phyloP scores from a whole-genome alignment of 2,113 vertebrate species.

The Sinocyclocheilus anshuiensis region DNA sequence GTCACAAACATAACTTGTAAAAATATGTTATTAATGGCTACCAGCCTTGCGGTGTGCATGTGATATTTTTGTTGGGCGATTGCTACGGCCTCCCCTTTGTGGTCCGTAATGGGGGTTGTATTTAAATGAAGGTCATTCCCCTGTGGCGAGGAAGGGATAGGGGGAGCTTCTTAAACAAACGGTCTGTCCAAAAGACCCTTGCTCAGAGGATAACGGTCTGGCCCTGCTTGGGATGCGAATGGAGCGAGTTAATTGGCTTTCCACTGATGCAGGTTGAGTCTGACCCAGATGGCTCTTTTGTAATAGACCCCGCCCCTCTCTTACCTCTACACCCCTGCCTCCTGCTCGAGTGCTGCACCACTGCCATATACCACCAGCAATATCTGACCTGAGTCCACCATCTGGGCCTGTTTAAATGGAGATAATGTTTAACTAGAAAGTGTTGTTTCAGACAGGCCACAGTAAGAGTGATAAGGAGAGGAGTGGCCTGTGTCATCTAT shows the following conservation, averaged over 20 bases:
- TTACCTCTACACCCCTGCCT: background rate
- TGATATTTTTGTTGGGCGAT: constrained; percentile 3
- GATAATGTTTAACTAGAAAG: constrained; percentile 26
- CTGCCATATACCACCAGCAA: background rate
- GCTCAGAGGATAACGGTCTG: constrained; percentile 35
- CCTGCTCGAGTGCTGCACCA: background rate
- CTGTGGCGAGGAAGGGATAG: constrained; percentile 25
- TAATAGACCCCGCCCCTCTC: constrained; percentile 33
- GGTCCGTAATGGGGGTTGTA: constrained; percentile 18
- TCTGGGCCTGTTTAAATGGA: constrained; percentile 30
- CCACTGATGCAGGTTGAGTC: constrained; percentile 50
- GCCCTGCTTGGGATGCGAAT: constrained; percentile 37
- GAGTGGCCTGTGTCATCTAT: background rate
- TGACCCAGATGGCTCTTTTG: constrained; percentile 49
- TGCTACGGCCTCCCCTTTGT: constrained; percentile 11
- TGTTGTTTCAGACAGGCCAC: background rate
- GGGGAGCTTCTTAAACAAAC: constrained; percentile 54
- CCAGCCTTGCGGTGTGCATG: background rate
- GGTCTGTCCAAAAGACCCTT: constrained; percentile 50
- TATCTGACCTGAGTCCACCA: constrained; percentile 21
- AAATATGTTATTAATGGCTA: constrained; percentile 25
- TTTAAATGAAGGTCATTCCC: constrained; percentile 47
- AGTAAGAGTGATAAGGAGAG: background rate
- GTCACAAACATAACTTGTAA: constrained; percentile 1
- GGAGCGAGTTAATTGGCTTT: constrained; percentile 57